Percentiles rank a stretch among this genome's conserved stretches.
These are phyloP conservation scores for Syngnathus rostellatus DNA, from an alignment of 2,797 vertebrate genomes.

Conservation along the genomic window DNA sequence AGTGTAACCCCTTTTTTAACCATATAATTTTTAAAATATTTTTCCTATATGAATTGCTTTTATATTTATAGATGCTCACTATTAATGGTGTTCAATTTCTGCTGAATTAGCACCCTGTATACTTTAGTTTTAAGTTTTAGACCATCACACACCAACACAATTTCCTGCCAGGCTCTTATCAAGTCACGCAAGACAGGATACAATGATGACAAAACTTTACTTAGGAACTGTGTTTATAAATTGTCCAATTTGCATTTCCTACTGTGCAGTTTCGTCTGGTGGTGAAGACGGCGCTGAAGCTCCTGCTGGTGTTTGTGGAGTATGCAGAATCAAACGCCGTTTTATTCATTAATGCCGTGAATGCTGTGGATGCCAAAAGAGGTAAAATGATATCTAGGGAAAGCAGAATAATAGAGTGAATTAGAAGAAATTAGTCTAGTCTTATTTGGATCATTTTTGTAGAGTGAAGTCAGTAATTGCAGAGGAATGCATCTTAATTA, in stretches of 20 bases:
- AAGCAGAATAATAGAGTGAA: not conserved
- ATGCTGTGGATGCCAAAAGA: slow-evolving; percentile 76
- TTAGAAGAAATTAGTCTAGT: not conserved
- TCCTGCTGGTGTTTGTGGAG: slow-evolving; percentile 94
- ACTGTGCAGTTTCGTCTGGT: slow-evolving; percentile 86
- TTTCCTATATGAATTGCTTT: not conserved
- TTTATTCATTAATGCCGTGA: slow-evolving; percentile 82
- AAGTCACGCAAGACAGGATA: slow-evolving; percentile 34
- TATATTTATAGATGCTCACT: not conserved
- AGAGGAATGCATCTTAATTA: not conserved
- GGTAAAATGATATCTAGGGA: slow-evolving; percentile 57
- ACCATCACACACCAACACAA: not conserved
- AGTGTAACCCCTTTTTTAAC: not conserved
- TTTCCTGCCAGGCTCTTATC: slow-evolving; percentile 29
- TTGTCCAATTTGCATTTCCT: not conserved
- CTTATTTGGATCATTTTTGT: not conserved
- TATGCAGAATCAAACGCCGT: slow-evolving; percentile 85
- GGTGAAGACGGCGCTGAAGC: slow-evolving; percentile 91
- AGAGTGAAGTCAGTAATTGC: not conserved
- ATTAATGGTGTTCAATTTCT: not conserved
- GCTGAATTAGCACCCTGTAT: not conserved
- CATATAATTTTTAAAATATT: not conserved
- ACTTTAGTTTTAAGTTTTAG: not conserved
- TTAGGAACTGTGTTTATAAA: not conserved
- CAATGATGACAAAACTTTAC: not conserved